Conservation (phyloP, 2,888 invertebrate species). For the Orthosia incerta region DNA sequence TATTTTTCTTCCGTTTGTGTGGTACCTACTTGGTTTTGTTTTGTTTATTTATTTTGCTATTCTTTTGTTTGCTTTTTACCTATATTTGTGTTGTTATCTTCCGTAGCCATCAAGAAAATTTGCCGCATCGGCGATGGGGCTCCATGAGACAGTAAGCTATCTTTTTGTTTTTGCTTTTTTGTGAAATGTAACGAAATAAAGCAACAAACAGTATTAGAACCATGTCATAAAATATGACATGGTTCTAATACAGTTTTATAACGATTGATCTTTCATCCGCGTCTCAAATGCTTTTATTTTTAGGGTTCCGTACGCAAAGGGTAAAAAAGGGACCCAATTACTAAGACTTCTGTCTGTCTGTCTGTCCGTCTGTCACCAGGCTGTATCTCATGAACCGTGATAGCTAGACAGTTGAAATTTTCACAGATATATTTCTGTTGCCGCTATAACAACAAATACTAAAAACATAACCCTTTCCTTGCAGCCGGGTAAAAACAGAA, state of each 20-base stretch:
- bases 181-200: slow-evolving; percentile 30
- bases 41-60: slow-evolving; percentile 58
- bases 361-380: no score
- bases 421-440: no score
- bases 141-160: slow-evolving; percentile 90
- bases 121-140: slow-evolving; percentile 90
- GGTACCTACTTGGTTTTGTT: slow-evolving; percentile 53
- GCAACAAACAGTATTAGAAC: neutral
- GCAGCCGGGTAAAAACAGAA: no score
- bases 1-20: slow-evolving; percentile 50
- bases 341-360: no score
- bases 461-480: no score
- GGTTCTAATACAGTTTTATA: neutral
- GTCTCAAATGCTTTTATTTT: neutral
- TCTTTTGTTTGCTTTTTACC: slow-evolving; percentile 74
- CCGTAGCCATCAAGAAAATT: slow-evolving; percentile 89
- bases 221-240: no score
- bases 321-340: no score
- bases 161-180: slow-evolving; percentile 63
- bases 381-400: no score
- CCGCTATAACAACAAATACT: no score
- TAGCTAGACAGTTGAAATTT: no score
- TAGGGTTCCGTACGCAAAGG: no score
- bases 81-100: slow-evolving; percentile 82
- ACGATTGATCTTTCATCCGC: neutral